phyloP scores from a whole-genome alignment of 1,140 invertebrate genomes.

The Copidosoma floridanum region DNA sequence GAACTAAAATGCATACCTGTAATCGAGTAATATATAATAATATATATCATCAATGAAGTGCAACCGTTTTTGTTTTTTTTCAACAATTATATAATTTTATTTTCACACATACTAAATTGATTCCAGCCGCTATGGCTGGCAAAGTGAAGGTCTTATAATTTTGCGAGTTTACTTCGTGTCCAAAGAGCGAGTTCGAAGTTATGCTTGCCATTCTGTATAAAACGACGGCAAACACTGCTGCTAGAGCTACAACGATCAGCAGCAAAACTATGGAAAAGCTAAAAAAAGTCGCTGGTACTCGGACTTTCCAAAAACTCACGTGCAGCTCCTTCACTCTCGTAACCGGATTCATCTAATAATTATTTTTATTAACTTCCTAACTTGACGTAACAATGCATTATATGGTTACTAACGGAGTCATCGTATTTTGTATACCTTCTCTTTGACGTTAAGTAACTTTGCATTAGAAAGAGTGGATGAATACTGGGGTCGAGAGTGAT shows the following conservation, averaged over 20 bases:
- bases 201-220: constrained; percentile 88
- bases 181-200: constrained; percentile 72
- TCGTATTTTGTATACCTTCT: constrained; percentile 32
- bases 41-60: not conserved
- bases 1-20: constrained; percentile 73
- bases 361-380: not conserved
- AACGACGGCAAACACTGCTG: constrained; percentile 85
- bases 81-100: too few species aligned
- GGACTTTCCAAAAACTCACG: constrained; percentile 70
- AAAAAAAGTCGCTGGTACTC: constrained; percentile 78
- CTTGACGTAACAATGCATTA: not conserved
- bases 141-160: constrained; percentile 78
- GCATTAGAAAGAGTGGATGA: constrained; percentile 72
- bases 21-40: constrained; percentile 9
- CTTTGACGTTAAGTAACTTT: constrained; percentile 61
- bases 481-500: constrained; percentile 84
- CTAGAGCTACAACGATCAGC: constrained; percentile 77
- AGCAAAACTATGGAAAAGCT: constrained; percentile 82
- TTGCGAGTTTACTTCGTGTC: constrained; percentile 65
- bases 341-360: constrained; percentile 58
- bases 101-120: constrained; percentile 74
- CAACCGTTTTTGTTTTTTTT: too few species aligned
- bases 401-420: constrained; percentile 52
- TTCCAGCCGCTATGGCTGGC: constrained; percentile 78
- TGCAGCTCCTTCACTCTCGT: constrained; percentile 81